Percentiles rank a stretch among this genome's conserved stretches.
Conservation (phyloP, 2,888 invertebrate genomes). For the Tricholauxania praeusta region DNA sequence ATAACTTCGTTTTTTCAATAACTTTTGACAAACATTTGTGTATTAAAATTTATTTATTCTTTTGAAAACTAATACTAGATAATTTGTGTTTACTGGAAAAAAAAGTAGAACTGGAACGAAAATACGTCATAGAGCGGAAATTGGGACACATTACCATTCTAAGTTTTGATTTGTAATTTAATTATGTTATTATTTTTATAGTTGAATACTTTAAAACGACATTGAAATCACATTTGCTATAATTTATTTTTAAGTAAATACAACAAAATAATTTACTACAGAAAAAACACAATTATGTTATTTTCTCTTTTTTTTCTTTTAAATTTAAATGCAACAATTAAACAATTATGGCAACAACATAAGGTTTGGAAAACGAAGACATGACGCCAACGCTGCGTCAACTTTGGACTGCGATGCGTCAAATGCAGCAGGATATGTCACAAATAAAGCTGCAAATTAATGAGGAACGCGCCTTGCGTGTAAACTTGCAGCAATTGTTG, state of each 20-base stretch:
- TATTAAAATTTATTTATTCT: too few relatives aligned
- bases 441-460: conserved; percentile 68
- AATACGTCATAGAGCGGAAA: too few relatives aligned
- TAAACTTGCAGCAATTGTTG: conserved; percentile 66
- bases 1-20: too few relatives aligned
- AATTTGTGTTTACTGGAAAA: too few relatives aligned
- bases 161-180: too few relatives aligned
- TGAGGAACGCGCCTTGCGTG: conserved; percentile 66
- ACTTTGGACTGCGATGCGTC: conserved; percentile 66
- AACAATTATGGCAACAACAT: neutral
- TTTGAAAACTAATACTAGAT: too few relatives aligned
- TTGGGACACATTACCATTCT: too few relatives aligned
- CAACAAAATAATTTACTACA: conserved; percentile 27
- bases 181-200: neutral
- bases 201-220: too few relatives aligned
- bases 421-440: conserved; percentile 68
- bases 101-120: too few relatives aligned
- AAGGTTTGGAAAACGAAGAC: conserved; percentile 68
- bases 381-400: conserved; percentile 68
- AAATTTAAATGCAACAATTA: neutral
- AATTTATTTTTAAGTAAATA: conserved; percentile 33
- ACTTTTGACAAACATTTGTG: too few relatives aligned
- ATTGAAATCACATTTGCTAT: too few relatives aligned
- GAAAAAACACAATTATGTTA: conserved; percentile 41
- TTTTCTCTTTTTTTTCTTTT: conserved; percentile 37